Conservation (phyloP, 1,140 invertebrate species). For the Camponotus floridanus region DNA sequence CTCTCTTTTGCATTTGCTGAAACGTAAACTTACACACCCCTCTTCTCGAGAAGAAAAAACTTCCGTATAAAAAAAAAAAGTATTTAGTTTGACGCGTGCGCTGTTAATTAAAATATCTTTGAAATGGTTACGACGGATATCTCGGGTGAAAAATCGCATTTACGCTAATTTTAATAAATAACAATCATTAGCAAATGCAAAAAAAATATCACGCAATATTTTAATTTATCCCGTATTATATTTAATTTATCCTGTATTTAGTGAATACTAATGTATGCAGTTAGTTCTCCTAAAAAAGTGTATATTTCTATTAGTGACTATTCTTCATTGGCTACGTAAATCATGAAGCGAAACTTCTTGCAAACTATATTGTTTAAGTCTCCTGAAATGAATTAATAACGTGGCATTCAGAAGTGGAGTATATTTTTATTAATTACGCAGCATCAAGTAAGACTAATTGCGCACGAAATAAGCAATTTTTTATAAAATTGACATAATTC, state of each 20-base stretch:
- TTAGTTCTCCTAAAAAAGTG: background rate
- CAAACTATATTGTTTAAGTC: constrained; percentile 10
- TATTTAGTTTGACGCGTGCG: background rate
- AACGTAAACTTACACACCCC: constrained; percentile 36
- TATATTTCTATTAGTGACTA: background rate
- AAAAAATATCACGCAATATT: background rate
- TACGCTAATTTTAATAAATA: background rate
- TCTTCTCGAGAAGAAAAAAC: background rate
- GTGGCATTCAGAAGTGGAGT: background rate
- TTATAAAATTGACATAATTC: constrained; percentile 49
- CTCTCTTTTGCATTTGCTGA: constrained; percentile 52
- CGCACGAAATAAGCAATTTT: constrained; percentile 42
- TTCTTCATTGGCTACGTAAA: constrained; percentile 3
- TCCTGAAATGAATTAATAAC: constrained; percentile 28
- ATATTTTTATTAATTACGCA: constrained; percentile 39
- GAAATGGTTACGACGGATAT: background rate
- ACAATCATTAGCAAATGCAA: background rate
- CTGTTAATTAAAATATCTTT: constrained; percentile 2
- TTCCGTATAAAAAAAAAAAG: background rate
- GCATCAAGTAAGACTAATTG: constrained; percentile 40
- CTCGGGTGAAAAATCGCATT: background rate
- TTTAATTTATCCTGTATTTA: background rate
- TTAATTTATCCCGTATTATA: background rate
- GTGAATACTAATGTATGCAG: background rate
- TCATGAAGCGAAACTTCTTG: background rate